Evolutionary conservation across 2,888 invertebrate species (phyloP).

Genomic region (Neoscelio sp.): DNA sequence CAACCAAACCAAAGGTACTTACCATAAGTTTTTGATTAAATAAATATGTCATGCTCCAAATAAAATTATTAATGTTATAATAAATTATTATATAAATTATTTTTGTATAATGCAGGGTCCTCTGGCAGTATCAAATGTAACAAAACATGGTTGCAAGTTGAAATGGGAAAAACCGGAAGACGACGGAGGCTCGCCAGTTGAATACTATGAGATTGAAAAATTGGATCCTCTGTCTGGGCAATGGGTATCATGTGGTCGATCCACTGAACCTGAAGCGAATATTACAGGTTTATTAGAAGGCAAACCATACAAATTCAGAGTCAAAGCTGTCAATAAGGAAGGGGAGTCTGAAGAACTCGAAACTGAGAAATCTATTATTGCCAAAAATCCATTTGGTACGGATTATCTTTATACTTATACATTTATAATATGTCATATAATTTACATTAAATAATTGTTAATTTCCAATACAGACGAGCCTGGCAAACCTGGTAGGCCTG

Average conservation of each 20-base stretch:
- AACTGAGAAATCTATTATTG: conserved; percentile 96
- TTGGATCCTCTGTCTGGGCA: conserved; percentile 95
- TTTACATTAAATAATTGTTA: no score
- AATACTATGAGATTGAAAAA: conserved; percentile 98
- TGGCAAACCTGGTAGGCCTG: conserved; percentile 95
- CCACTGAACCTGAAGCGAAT: conserved; percentile 93
- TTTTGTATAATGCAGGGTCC: conserved; percentile 86
- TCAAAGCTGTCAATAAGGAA: conserved; percentile 98
- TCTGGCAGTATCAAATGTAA: conserved; percentile 93
- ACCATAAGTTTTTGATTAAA: no score
- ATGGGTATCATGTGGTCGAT: conserved; percentile 96
- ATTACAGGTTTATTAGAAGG: conserved; percentile 94
- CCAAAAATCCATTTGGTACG: conserved; percentile 98
- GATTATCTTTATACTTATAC: not conserved
- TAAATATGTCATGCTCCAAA: no score
- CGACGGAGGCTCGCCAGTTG: conserved; percentile 97
- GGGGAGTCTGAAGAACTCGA: conserved; percentile 98
- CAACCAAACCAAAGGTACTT: conserved; percentile 88
- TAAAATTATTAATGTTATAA: not conserved
- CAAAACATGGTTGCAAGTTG: conserved; percentile 95
- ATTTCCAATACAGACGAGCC: conserved; percentile 89
- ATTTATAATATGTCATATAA: no score
- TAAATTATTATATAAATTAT: not conserved
- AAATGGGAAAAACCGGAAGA: conserved; percentile 98
- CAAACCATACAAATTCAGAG: conserved; percentile 99